Conservation (phyloP, 1,140 invertebrate genomes). For the Plutomurus gul region DNA sequence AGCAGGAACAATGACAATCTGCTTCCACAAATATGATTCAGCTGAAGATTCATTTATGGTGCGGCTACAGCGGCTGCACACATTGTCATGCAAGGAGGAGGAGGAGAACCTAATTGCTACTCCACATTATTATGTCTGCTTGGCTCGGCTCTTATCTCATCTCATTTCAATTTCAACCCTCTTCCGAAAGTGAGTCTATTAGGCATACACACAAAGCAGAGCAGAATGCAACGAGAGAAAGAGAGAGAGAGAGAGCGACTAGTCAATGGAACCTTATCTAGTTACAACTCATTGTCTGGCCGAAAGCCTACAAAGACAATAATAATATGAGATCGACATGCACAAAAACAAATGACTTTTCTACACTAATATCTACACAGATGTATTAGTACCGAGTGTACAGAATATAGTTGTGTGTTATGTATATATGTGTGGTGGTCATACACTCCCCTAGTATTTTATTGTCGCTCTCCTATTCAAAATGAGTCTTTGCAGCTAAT, state of each 20-base stretch:
- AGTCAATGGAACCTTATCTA: too few relatives aligned
- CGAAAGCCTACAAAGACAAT: background rate
- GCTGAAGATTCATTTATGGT: too few relatives aligned
- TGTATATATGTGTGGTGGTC: background rate
- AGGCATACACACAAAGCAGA: background rate
- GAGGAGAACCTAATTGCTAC: background rate
- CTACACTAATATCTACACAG: background rate
- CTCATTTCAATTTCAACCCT: conserved; percentile 26
- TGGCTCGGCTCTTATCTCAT: conserved; percentile 2
- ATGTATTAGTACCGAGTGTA: background rate
- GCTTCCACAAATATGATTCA: background rate
- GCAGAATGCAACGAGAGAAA: too few relatives aligned
- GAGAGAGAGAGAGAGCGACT: too few relatives aligned
- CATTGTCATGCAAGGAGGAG: background rate
- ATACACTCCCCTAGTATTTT: too few relatives aligned
- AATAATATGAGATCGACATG: background rate
- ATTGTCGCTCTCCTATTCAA: too few relatives aligned
- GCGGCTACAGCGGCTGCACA: background rate
- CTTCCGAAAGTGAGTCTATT: conserved; percentile 13
- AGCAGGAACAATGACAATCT: too few relatives aligned
- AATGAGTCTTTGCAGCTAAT: too few relatives aligned
- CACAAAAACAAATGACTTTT: conserved; percentile 14
- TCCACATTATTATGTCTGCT: conserved; percentile 14
- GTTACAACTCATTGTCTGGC: background rate
- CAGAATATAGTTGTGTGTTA: background rate